Evolutionary conservation across 2,888 invertebrate species (phyloP), one percentile per base, ranked within the genome.

Genomic region (Nemurella pictetii): DNA sequence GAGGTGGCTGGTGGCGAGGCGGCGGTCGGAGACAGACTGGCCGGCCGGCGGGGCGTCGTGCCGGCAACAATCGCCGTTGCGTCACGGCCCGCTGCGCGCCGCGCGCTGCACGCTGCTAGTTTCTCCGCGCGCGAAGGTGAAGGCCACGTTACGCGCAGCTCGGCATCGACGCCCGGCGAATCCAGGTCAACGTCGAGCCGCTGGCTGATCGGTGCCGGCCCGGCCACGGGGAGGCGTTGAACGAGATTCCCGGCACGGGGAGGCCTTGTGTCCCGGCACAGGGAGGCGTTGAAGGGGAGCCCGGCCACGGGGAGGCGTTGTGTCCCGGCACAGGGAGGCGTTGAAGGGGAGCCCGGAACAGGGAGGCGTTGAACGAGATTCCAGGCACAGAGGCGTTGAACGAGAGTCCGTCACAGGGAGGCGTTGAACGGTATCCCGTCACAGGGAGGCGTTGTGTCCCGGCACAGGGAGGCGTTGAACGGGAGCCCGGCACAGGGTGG

Each of bases 381-480:
- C 55, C 35, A 7, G 35, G 4, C 5, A 12, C 35, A 12, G 55
- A n/a, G 55, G 3, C 5, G 55, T 7, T 20, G 55, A 3, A 12
- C 15, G 15, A 20, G 55, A 55, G 15, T 12, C 15, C 55, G 35
- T 4, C 35, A 35, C 35, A 7, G n/a, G n/a, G n/a, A n/a, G n/a
- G n/a, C n/a, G n/a, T n/a, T n/a, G n/a, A n/a, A n/a, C n/a, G n/a
- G n/a, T n/a, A n/a, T n/a, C n/a, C 15, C 30, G 32, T 27, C 35
- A 12, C 30, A 2, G 83, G 74, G n/a, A 28, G 28, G 15, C 82
- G 82, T 9, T 26, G 89, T n/a, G n/a, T n/a, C n/a, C n/a, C n/a
- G n/a, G n/a, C n/a, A n/a, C n/a, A n/a, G n/a, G n/a, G n/a, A n/a
- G n/a, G n/a, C n/a, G n/a, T n/a, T n/a, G n/a, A n/a, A n/a, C n/a